Conservation (phyloP, 1,140 invertebrate genomes). For the Probaryconus sp. region DNA sequence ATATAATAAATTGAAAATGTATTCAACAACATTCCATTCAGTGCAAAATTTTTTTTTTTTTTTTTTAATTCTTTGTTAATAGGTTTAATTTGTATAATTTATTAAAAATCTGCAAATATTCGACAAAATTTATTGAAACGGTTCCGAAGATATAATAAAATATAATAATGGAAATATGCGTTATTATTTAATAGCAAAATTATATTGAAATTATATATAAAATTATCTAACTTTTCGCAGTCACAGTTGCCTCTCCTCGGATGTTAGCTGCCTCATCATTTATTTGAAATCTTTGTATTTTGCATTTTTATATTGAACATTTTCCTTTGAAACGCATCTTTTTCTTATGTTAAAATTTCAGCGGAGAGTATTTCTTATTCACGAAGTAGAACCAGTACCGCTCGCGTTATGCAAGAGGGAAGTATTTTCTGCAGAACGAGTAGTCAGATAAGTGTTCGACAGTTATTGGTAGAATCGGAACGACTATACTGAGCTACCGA, state of each 20-base stretch:
- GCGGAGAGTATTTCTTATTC: constrained; percentile 47
- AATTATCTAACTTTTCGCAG: background rate
- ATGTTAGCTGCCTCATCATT: constrained; percentile 2
- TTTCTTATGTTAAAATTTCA: constrained; percentile 50
- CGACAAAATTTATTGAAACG: too few relatives aligned
- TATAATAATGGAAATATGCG: too few relatives aligned
- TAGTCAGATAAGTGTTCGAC: constrained; percentile 59
- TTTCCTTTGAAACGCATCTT: constrained; percentile 37
- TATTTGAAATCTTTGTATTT: constrained; percentile 19
- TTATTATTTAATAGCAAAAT: too few relatives aligned
- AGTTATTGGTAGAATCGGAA: constrained; percentile 57
- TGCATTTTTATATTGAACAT: constrained; percentile 29
- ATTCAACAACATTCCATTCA: too few relatives aligned
- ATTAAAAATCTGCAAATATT: too few relatives aligned
- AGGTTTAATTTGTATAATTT: too few relatives aligned
- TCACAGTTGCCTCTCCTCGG: background rate
- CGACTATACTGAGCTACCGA: constrained; percentile 32
- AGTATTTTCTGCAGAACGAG: constrained; percentile 46
- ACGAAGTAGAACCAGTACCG: constrained; percentile 14
- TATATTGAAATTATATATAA: too few relatives aligned
- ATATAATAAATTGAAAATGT: too few relatives aligned
- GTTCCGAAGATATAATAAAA: too few relatives aligned
- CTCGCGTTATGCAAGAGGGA: constrained; percentile 48
- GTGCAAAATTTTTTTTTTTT: too few relatives aligned
- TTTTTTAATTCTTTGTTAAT: too few relatives aligned